Evolutionary conservation across 2,113 vertebrate genomes (phyloP), one percentile per base, ranked within the genome.

Genomic region (Chaetodon trifascialis): DNA sequence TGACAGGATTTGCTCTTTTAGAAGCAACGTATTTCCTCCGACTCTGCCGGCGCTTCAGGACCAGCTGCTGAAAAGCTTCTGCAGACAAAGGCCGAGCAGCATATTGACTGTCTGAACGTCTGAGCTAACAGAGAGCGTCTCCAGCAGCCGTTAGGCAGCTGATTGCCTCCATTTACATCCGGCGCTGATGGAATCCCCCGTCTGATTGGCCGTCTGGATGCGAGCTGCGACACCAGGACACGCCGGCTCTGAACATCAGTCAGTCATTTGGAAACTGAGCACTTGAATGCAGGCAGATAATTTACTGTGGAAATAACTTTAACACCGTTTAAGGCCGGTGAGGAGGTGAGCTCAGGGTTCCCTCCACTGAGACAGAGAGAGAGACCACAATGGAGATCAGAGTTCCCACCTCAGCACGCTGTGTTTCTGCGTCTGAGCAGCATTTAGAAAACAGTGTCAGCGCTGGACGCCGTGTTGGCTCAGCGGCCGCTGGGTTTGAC

Each of bases 191-290:
- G 66, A 17, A 14, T 40, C 17, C 47, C 42, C 54, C 30, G 30
- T 11, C 51, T 25, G 23, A 49, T 58, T 3, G 1, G 25, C 11
- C 15, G 56, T 63, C 44, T 65, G 73, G 30, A 23, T 60, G 56
- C n/a, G 1, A n/a, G 19, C 16, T 21, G 34, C 1, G 55, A 65
- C 62, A 38, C 0, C 23, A 0, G 51, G 40, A 12, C 21, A 62
- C 15, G 40, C 55, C 68, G 69, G 55, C 67, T 69, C 21, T 12
- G 66, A 76, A 82, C 74, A 76, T 79, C 73, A 83, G 76, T 60
- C 81, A 62, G 59, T 81, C 47, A 83, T 81, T 88, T 7, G 70
- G 71, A 80, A 74, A 73, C 2, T 3, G n/a, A 77, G 79, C 80
- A 15, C 52, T 74, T 65, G 47, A 81, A 79, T 68, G 73, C 60